Base-by-base conservation (phyloP, 2,113 vertebrate genomes). In the Varanus komodoensis region DNA sequence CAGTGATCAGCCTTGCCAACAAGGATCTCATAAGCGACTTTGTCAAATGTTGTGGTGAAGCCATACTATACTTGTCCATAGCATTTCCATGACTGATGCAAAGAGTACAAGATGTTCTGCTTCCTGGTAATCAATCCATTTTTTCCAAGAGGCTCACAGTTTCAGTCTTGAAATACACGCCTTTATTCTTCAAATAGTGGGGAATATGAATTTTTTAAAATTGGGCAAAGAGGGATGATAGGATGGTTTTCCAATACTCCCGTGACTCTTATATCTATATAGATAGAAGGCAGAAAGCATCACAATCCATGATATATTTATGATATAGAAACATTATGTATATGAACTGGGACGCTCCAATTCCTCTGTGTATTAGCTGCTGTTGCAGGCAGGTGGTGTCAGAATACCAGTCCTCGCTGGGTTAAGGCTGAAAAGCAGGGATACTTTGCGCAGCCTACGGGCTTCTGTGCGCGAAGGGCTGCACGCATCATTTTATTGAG, bases 321-420 rank as follows among this genome's bases (percentile, higher is more conserved):
- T 44, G 38, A 44, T 44, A 44, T 44, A 44, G 38, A 44, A 44
- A 44, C 38, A 44, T 44, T 44, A 44, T 44, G 38, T 44, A 44
- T 44, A 44, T 44, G 38, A 44, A 44, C 38, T 23, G 3, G 48
- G 77, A 79, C 44, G 21, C 74, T 29, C 64, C 50, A 87, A 44
- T 48, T 61, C 12, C 81, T 88, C 52, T 73, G 38, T 83, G 79
- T 11, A 82, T 64, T 75, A 86, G 38, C 4, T 71, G 79, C 88
- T 92, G 9, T 25, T 0, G 61, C 48, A 87, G 52, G 14, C 0
- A 0, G 0, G 68, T 23, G 3, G 14, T 0, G 14, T 7, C 67
- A 25, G 50, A 89, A 3, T 77, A 81, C 54, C 87, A 81, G 64
- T 5, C 32, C 34, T 12, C 82, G 74, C 44, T 87, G 57, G 91